Conservation (phyloP, 2,888 invertebrate species). For the Lasioglossum oenotherae region DNA sequence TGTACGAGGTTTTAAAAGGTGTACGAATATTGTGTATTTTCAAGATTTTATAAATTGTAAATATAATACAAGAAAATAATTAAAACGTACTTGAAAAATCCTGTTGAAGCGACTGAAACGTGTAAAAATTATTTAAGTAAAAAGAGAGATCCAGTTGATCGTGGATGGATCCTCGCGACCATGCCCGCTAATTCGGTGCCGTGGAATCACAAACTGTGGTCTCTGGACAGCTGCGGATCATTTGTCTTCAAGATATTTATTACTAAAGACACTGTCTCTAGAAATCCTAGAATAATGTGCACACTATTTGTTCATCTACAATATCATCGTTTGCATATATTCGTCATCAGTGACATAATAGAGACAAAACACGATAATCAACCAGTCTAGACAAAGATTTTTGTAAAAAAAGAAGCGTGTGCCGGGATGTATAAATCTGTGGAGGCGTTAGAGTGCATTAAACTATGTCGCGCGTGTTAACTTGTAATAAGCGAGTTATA, state of each 20-base stretch:
- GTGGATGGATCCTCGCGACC: not conserved
- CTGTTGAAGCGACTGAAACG: too few species aligned
- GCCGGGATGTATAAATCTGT: slow-evolving; percentile 31
- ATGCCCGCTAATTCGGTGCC: not conserved
- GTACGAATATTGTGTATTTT: too few species aligned
- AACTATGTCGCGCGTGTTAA: slow-evolving; percentile 53
- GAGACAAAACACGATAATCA: not conserved
- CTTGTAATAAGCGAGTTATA: slow-evolving; percentile 56
- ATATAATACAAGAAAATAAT: too few species aligned
- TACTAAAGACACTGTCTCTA: not conserved
- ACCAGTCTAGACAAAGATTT: not conserved
- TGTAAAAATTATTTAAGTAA: too few species aligned
- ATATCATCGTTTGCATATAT: not conserved
- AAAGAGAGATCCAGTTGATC: not conserved
- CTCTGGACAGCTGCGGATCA: not conserved
- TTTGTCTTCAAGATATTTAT: slow-evolving; percentile 14
- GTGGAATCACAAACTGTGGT: not conserved
- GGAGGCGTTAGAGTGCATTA: slow-evolving; percentile 55
- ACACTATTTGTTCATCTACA: not conserved
- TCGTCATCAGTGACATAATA: not conserved
- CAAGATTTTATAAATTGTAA: too few species aligned
- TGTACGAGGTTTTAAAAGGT: too few species aligned
- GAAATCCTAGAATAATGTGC: not conserved
- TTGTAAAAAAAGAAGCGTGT: not conserved
- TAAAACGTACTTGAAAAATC: too few species aligned